Base-by-base conservation (phyloP, 2,797 vertebrate species). In the Oryzias dopingdopingensis region DNA sequence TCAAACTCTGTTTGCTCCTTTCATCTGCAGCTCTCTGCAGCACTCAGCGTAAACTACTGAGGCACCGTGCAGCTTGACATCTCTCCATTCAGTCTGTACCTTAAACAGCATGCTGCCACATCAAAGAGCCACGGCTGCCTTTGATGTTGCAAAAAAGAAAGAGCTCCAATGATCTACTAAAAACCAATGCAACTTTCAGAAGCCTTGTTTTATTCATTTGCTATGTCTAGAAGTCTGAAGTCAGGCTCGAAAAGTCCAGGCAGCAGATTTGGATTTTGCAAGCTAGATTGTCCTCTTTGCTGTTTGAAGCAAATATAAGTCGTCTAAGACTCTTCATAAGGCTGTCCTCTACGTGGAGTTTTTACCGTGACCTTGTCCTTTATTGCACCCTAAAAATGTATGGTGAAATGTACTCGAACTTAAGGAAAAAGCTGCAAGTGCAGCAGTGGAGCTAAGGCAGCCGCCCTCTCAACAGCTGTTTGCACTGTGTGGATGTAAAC, bases 11-110 rank as follows among this genome's bases (percentile, higher is more conserved):
- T 93, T 93, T 94, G 94, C 91, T 88, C 93, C 95, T 97, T 97
- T 97, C 94, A 97, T 97, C 94, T 96, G 92, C 90, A 90, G 92
- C 92, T 92, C 93, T 92, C 92, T 92, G 93, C 93, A 92, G 94
- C 94, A 94, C 94, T 95, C 93, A 91, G 89, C 93, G 93, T 95
- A 96, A 97, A 95, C 94, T 96, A 95, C 95, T 95, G 88, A 95
- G 94, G 94, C 95, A 95, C 95, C 95, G 95, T 96, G 94, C 93
- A 95, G 94, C 94, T 96, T 95, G 94, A 96, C 95, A 96, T 95
- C 94, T 94, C 94, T 95, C 93, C 94, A 95, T 96, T 97, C 94
- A 95, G 93, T 93, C 94, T 94, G 94, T 96, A 96, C 95, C 95
- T 96, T 95, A 96, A 95, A 95, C 95, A 96, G 95, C 95, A 95